Base-by-base conservation (phyloP, 2,888 invertebrate species). In the Acronicta psi region DNA sequence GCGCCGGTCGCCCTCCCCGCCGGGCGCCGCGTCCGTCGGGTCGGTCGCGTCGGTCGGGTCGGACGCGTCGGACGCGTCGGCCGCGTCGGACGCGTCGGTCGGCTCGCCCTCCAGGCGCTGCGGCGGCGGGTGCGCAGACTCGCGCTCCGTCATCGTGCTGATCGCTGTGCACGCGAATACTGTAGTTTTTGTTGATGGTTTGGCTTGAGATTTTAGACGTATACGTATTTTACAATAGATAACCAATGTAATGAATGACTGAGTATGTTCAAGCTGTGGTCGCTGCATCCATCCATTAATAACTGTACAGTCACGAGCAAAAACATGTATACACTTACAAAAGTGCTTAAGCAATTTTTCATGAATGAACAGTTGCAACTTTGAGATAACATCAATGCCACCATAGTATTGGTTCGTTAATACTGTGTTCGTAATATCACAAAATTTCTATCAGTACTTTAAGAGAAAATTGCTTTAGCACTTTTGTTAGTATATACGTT, bases 91-190 rank as follows among this genome's bases (percentile, higher is more conserved):
- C 49, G 75, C 43, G 4, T 75, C 75, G 18, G 34, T 23, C 0
- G 85, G 82, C 60, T 74, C 68, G 9, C 31, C 61, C 58, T 61
- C 75, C 10, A 77, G 58, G 3, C 70, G 75, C 0, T 77, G 96
- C 63, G 65, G 92, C 81, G 17, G 96, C 1, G 88, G 97, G 94
- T 99, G 98, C 0, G 99, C 99, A 0, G 98, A 97, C 84, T 98
- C 98, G 58, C 97, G 96, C 88, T 99, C 99, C 5, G 99, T 99
- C 98, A 99, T 99, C 73, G 97, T 97, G 51, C 96, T 97, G 70
- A 98, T 97, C 16, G 96, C 97, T 96, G 76, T 10, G 42, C 23
- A 36, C 14, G 36, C 41, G 36, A 46, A n/a, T 9, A 14, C 40
- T 52, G 20, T 14, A 17, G 10, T 13, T 25, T 5, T 23, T 23